Evolutionary conservation across 2,797 vertebrate species (phyloP).

Genomic region (Chiloscyllium punctatum): DNA sequence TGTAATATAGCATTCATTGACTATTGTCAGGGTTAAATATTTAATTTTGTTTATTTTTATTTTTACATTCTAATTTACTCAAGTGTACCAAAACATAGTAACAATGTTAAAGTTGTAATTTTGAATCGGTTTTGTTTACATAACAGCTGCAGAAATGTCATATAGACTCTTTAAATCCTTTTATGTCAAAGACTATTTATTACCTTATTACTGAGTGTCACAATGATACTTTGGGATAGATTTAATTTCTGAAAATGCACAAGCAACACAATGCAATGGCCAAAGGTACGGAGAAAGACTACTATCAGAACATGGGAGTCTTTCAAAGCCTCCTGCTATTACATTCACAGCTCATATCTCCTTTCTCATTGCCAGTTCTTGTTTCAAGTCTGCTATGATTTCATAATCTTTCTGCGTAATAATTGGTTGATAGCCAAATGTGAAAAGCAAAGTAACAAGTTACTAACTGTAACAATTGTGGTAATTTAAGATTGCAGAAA

Average conservation of each 20-base stretch:
- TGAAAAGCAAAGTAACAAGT: conserved; percentile 4
- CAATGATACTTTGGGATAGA: not conserved
- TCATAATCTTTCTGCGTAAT: not conserved
- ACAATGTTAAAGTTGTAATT: not conserved
- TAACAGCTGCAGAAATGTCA: not conserved
- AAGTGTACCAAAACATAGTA: not conserved
- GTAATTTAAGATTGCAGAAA: not conserved
- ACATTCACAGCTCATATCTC: not conserved
- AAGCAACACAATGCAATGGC: too few species aligned
- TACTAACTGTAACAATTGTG: not conserved
- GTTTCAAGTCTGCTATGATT: not conserved
- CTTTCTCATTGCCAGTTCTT: not conserved
- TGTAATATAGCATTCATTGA: not conserved
- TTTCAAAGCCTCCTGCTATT: not conserved
- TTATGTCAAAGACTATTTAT: not conserved
- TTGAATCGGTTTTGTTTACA: not conserved
- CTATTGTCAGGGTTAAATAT: not conserved
- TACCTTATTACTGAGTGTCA: not conserved
- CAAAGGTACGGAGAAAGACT: not conserved
- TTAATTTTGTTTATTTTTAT: not conserved
- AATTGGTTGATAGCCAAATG: not conserved
- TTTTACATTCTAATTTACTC: not conserved
- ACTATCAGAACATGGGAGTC: not conserved
- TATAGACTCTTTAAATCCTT: not conserved
- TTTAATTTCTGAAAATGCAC: not conserved